Evolutionary conservation across 2,888 invertebrate genomes (phyloP).

Genomic region (Machimus rusticus): DNA sequence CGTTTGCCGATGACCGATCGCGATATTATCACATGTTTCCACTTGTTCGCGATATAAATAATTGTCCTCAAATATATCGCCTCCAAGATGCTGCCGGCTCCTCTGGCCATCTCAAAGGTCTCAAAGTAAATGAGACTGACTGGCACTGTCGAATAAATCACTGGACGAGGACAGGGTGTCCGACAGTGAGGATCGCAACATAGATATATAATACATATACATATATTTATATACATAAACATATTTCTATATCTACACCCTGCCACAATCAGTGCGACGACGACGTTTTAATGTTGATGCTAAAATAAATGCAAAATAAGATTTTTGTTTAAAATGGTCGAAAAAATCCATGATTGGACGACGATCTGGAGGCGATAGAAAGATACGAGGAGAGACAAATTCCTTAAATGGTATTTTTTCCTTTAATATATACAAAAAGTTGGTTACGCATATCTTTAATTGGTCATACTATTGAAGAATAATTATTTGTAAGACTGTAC

Average conservation of each 20-base stretch:
- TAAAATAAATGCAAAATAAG: background rate
- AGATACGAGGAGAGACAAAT: background rate
- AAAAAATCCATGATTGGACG: background rate
- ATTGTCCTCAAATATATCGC: background rate
- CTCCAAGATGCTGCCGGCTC: background rate
- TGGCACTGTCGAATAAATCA: background rate
- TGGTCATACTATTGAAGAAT: background rate
- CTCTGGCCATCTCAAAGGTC: background rate
- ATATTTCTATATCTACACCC: background rate
- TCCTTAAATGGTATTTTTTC: background rate
- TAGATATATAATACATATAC: background rate
- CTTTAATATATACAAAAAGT: background rate
- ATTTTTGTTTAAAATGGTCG: background rate
- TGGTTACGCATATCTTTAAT: background rate
- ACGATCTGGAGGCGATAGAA: background rate
- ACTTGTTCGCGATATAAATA: constrained; percentile 18
- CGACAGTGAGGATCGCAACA: background rate
- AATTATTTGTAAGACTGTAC: too few relatives aligned
- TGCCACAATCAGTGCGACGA: background rate
- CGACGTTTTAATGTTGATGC: background rate
- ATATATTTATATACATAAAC: too few relatives aligned
- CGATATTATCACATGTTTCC: constrained; percentile 34
- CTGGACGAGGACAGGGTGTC: background rate
- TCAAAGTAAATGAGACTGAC: background rate
- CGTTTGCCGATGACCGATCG: constrained; percentile 36